Conservation (phyloP, 2,888 invertebrate species). For the Ecliptopera silaceata region DNA sequence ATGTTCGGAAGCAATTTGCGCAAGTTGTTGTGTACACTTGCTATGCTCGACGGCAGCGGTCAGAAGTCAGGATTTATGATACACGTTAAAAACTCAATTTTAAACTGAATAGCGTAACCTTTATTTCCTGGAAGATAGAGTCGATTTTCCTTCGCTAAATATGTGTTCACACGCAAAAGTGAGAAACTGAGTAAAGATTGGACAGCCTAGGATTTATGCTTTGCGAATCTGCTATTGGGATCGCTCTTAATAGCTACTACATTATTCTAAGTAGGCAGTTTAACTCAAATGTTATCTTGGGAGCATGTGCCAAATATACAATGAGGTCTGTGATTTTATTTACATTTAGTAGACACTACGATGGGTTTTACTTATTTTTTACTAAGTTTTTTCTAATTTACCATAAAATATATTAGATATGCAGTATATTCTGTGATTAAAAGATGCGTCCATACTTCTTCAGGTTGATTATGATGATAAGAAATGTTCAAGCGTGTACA, state of each 20-base stretch:
- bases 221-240: conserved; percentile 58
- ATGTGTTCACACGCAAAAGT: conserved; percentile 45
- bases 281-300: conserved; percentile 36
- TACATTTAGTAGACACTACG: background rate
- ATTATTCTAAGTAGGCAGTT: conserved; percentile 44
- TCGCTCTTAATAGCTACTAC: conserved; percentile 47
- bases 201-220: conserved; percentile 57
- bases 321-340: background rate
- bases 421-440: too few relatives aligned
- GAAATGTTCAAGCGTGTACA: background rate
- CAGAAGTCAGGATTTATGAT: conserved; percentile 54
- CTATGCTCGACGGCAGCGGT: conserved; percentile 43
- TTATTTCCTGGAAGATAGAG: conserved; percentile 32
- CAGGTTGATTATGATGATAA: too few relatives aligned
- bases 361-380: too few relatives aligned
- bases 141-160: conserved; percentile 32
- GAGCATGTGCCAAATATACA: conserved; percentile 5
- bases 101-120: conserved; percentile 20
- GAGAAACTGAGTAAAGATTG: conserved; percentile 53
- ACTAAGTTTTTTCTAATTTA: too few relatives aligned
- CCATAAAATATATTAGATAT: too few relatives aligned
- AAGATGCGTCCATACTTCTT: too few relatives aligned
- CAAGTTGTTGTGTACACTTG: conserved; percentile 55
- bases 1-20: conserved; percentile 56
- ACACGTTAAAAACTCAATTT: conserved; percentile 49